A percentile compares a stretch with the other conserved stretches of the same genome.
These are phyloP conservation scores for Catostomus latipinnis DNA, from an alignment of 2,797 vertebrate species.

Conservation along the genomic window DNA sequence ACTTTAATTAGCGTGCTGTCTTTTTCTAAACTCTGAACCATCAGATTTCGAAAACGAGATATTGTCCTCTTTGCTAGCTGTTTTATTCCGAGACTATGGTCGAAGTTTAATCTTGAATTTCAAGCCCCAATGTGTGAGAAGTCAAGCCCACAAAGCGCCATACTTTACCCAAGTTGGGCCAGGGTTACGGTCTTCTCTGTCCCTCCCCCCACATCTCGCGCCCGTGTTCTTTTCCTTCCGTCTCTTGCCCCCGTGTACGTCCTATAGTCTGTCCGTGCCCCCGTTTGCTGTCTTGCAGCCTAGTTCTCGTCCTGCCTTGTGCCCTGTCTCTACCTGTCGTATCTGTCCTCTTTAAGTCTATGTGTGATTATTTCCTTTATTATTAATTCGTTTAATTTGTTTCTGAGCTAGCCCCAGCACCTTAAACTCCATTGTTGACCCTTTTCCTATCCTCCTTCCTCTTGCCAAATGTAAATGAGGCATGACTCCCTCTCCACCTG, in stretches of 20 bases:
- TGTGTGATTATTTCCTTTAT: constrained; percentile 59
- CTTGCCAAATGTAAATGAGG: constrained; percentile 49
- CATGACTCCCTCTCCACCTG: constrained; percentile 32
- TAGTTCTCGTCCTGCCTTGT: constrained; percentile 66
- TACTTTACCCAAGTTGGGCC: constrained; percentile 63
- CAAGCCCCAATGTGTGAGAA: constrained; percentile 84
- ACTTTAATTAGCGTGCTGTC: too few relatives aligned
- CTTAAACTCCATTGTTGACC: constrained; percentile 54
- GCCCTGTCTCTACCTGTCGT: constrained; percentile 56
- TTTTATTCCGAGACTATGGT: constrained; percentile 23
- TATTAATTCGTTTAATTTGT: constrained; percentile 56
- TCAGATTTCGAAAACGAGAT: neutral
- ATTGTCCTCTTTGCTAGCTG: neutral
- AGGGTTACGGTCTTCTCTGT: constrained; percentile 71
- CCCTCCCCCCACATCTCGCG: constrained; percentile 61
- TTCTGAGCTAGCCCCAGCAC: constrained; percentile 66
- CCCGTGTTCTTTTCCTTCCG: constrained; percentile 44
- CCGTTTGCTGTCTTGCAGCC: constrained; percentile 80
- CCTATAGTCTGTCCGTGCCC: constrained; percentile 66
- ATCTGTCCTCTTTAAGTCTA: constrained; percentile 62
- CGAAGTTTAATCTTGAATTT: constrained; percentile 71
- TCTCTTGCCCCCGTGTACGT: constrained; percentile 78
- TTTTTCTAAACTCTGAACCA: too few relatives aligned
- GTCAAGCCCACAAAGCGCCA: constrained; percentile 74
- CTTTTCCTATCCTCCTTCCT: constrained; percentile 59